Conservation (phyloP, 2,113 vertebrate species). For the Syngnathoides biaculeatus region DNA sequence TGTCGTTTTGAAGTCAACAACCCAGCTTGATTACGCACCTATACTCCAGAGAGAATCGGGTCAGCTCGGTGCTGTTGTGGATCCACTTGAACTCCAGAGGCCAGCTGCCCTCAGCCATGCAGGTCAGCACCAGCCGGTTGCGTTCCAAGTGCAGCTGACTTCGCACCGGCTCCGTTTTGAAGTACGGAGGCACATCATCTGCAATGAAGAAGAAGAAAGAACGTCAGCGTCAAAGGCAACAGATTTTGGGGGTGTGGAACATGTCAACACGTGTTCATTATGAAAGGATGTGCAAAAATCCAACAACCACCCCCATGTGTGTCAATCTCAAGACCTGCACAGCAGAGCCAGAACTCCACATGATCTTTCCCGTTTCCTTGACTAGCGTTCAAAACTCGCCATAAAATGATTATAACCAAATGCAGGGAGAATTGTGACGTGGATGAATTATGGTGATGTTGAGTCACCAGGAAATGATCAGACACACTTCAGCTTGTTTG, state of each 20-base stretch:
- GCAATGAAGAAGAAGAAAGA: slow-evolving; percentile 13
- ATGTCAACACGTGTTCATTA: background rate
- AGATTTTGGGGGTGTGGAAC: too few species aligned
- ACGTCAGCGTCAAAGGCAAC: background rate
- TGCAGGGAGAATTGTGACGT: too few species aligned
- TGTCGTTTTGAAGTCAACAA: background rate
- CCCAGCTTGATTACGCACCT: slow-evolving; percentile 69
- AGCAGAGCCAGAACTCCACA: background rate
- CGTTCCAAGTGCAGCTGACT: slow-evolving; percentile 94
- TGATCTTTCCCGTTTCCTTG: background rate
- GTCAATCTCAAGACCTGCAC: background rate
- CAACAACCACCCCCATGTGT: background rate
- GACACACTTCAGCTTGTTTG: too few species aligned
- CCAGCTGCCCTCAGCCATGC: slow-evolving; percentile 99
- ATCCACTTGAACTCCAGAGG: slow-evolving; percentile 98
- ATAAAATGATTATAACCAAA: too few species aligned
- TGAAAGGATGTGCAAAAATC: too few species aligned
- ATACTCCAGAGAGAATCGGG: slow-evolving; percentile 95
- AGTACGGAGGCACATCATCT: slow-evolving; percentile 98
- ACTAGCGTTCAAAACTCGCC: too few species aligned
- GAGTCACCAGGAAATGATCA: too few species aligned
- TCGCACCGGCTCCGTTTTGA: slow-evolving; percentile 92
- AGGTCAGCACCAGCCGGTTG: slow-evolving; percentile 94
- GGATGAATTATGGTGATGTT: too few species aligned
- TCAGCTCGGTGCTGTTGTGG: slow-evolving; percentile 88